Evolutionary conservation across 2,888 invertebrate genomes (phyloP), one percentile per base, ranked within the genome.

Genomic region (Vandiemenella viatica): DNA sequence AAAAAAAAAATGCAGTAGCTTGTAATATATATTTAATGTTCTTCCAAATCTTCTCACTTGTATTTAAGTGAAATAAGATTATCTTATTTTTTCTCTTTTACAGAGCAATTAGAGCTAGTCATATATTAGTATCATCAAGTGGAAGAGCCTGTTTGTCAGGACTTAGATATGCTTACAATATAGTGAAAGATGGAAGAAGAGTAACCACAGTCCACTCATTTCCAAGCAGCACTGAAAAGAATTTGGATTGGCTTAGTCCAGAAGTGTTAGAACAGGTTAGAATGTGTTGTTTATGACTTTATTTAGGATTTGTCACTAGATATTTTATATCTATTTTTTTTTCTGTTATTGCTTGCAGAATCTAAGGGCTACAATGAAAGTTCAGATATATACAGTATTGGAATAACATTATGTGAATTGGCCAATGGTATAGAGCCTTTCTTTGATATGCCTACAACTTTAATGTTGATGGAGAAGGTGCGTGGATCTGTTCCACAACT

Each of bases 391-490:
- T 95, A 95, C 64, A 92, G 92, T 51, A 61, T 92, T 38, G 95
- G 95, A 18, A 85, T 93, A 54, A 74, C 87, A 4, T 76, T 83
- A 43, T 92, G 91, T 64, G 91, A 91, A 67, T 67, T 90, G 50
- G 89, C 84, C 38, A 93, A 93, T 67, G 92, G 93, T 0, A 76
- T 83, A 23, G 85, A 87, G 55, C 92, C 92, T 0, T 93, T 88
- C 67, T 76, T 79, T 1, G 88, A 86, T 57, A 81, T 88, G 60
- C 77, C 85, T 5, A 80, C 80, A n/a, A 88, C 92, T 1, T 73
- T 91, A 59, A 91, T 93, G 90, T 72, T 91, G 57, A 83, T 87
- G 4, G 91, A 92, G 68, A 93, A 93, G 67, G 74, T 87, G 22
- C 74, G 86, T 47, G 19, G 13, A 5, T 20, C n/a, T 58, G 73